A percentile compares a stretch with the other conserved stretches of the same genome.
phyloP scores from a whole-genome alignment of 2,113 vertebrate genomes.

The Clarias magur region DNA sequence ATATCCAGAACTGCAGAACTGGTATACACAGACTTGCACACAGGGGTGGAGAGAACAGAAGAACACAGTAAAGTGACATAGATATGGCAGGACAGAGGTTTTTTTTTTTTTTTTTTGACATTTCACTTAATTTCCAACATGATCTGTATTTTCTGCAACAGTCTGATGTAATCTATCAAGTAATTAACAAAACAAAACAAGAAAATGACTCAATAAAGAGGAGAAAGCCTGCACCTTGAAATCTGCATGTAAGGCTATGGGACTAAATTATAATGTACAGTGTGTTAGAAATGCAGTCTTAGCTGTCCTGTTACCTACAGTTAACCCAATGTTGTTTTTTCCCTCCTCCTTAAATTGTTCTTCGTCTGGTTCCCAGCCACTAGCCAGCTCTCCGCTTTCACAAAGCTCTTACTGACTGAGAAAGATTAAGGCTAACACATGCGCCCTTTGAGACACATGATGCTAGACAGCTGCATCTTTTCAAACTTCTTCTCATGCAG shows the following conservation, averaged over 20 bases:
- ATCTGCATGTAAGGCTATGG: not conserved
- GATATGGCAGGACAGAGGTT: not conserved
- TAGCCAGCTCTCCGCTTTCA: not conserved
- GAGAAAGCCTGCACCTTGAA: no score
- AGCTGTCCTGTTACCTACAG: not conserved
- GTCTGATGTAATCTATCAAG: not conserved
- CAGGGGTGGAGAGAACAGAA: not conserved
- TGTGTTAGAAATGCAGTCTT: not conserved
- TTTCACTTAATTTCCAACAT: not conserved
- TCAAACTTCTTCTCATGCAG: not conserved
- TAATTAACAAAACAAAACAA: not conserved
- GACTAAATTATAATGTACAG: not conserved
- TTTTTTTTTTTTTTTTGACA: no score
- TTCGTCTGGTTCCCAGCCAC: not conserved
- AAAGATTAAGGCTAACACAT: not conserved
- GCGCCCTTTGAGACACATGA: not conserved
- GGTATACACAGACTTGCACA: slow-evolving; percentile 14
- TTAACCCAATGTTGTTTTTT: not conserved
- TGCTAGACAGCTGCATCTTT: not conserved
- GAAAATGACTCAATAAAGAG: not conserved
- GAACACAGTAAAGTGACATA: not conserved
- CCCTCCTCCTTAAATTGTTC: not conserved
- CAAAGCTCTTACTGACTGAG: not conserved
- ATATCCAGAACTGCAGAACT: slow-evolving; percentile 37
- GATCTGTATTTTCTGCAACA: not conserved